phyloP scores from a whole-genome alignment of 2,113 vertebrate genomes.

The Pampusana beccarii region DNA sequence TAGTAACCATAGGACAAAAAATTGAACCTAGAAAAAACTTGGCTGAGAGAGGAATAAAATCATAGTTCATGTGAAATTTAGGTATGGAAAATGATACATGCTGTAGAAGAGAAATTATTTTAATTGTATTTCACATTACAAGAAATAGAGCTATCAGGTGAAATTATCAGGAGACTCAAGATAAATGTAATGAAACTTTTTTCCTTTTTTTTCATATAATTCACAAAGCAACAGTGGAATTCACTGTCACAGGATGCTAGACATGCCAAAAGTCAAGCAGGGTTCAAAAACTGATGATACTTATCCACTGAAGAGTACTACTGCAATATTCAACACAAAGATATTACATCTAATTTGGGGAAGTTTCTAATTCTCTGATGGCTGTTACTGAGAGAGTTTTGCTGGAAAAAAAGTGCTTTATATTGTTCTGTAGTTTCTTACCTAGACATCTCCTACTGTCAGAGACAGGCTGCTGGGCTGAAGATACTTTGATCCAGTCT shows the following conservation, averaged over 20 bases:
- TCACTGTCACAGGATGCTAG: background rate
- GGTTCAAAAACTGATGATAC: background rate
- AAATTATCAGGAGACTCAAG: background rate
- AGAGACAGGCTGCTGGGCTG: background rate
- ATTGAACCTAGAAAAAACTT: background rate
- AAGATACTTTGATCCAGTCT: background rate
- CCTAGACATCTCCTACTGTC: background rate
- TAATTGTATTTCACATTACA: background rate
- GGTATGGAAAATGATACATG: accelerated
- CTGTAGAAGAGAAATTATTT: background rate
- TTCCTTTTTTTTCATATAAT: background rate
- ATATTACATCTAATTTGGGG: background rate
- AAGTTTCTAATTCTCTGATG: background rate
- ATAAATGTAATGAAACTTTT: background rate
- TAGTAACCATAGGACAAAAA: background rate
- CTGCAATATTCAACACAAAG: background rate
- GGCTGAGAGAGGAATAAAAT: background rate
- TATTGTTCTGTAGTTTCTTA: background rate
- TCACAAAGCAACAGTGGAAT: background rate
- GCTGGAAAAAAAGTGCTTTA: background rate
- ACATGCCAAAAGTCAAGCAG: background rate
- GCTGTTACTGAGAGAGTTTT: accelerated
- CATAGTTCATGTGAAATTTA: background rate
- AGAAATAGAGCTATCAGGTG: background rate
- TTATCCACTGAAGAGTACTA: background rate